Evolutionary conservation across 2,888 invertebrate genomes (phyloP), one percentile per base, ranked within the genome.

Genomic region (Bedellia somnulentella): DNA sequence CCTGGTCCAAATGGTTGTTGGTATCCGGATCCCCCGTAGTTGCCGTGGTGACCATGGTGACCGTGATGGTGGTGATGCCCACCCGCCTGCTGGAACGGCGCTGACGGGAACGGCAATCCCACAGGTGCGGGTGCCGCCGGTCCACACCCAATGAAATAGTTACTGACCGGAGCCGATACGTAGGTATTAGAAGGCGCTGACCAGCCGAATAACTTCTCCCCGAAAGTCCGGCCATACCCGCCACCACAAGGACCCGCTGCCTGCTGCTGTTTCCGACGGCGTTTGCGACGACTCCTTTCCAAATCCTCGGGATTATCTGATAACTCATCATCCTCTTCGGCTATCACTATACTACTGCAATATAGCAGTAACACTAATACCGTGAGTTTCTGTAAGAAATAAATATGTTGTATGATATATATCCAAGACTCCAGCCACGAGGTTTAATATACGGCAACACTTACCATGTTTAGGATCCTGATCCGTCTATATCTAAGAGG

Each of bases 91-190:
- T 16, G 27, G 18, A 22, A 15, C 0, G 43, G 44, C 3, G 6
- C 45, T 37, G 37, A 45, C 23, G 37, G 45, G 21, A 31, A 43
- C 4, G 41, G 25, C 15, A 17, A 15, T 15, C 5, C 4, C 11
- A 11, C 23, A 11, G 23, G 9, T 5, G 32, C 27, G 12, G 49
- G 31, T 6, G 45, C 42, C 1, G 40, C 43, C 11, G 42, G 45
- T 3, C 66, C 66, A 32, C 71, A 70, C 0, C 64, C 66, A 21
- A 66, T 57, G 44, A 59, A 66, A 39, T 70, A 73, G 43, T 73
- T 73, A 43, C 55, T 63, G 2, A 70, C 62, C 1, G 71, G 71
- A 15, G 71, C 68, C 3, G 61, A 62, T 1, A 73, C 45, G 29
- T 62, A 71, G 0, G 68, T 67, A 36, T 60, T 50, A 23, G 17